Evolutionary conservation across 1,140 invertebrate species (phyloP).

Genomic region (Pentalonia nigronervosa): DNA sequence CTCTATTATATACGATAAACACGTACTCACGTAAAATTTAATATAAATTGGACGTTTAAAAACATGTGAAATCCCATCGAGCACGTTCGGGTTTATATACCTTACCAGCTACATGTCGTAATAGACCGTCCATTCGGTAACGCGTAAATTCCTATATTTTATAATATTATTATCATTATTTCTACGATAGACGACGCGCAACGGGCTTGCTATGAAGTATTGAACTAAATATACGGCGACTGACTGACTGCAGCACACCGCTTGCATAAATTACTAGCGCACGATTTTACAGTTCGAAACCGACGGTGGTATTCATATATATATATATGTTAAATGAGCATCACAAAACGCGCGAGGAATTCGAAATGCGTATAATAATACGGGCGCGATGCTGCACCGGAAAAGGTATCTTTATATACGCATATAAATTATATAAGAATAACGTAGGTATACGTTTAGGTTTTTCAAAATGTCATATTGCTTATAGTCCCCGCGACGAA

Average conservation of each 20-base stretch:
- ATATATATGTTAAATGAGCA: background rate
- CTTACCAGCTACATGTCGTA: too few species aligned
- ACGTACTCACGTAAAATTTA: background rate
- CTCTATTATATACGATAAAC: background rate
- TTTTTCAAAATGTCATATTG: background rate
- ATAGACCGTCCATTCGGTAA: too few species aligned
- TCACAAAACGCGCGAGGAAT: background rate
- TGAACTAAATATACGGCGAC: background rate
- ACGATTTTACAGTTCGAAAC: constrained; percentile 1
- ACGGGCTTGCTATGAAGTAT: background rate
- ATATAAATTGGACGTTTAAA: background rate
- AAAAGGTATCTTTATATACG: background rate
- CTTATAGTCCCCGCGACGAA: background rate
- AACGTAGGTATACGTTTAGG: background rate
- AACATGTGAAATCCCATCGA: background rate
- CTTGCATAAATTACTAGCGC: background rate
- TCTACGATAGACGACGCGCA: background rate
- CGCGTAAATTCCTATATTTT: too few species aligned
- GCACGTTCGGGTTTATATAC: too few species aligned
- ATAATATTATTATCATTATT: background rate
- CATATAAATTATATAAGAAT: too few species aligned
- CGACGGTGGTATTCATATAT: background rate
- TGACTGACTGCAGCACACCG: background rate
- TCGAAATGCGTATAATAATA: constrained; percentile 10
- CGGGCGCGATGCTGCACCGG: too few species aligned